Evolutionary conservation across 2,888 invertebrate species (phyloP).

Genomic region (Polydrusus tereticollis): DNA sequence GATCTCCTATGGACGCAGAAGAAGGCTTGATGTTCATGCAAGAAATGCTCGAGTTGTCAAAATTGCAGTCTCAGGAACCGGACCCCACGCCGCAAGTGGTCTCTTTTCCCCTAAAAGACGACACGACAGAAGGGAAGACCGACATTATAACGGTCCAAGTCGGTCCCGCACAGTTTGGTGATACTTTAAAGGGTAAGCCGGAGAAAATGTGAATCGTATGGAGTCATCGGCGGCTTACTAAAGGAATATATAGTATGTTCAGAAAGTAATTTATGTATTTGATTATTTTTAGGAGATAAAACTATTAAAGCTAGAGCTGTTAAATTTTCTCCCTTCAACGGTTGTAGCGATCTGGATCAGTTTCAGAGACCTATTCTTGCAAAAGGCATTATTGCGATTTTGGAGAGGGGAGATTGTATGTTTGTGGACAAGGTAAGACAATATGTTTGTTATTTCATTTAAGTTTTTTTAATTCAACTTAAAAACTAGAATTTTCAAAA

Average conservation of each 20-base stretch:
- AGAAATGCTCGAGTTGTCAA: constrained; percentile 94
- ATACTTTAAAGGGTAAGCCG: constrained; percentile 66
- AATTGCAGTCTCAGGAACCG: constrained; percentile 73
- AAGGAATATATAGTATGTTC: no score
- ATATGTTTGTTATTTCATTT: no score
- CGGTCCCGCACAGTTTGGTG: constrained; percentile 93
- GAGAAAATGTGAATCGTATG: no score
- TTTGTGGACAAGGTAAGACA: constrained; percentile 90
- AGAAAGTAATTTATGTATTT: neutral
- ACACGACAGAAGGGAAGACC: constrained; percentile 54
- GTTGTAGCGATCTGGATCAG: constrained; percentile 74
- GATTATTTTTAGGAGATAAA: constrained; percentile 67
- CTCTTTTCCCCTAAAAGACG: constrained; percentile 65
- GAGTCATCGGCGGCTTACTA: neutral
- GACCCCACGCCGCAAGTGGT: constrained; percentile 72
- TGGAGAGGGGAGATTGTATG: constrained; percentile 93
- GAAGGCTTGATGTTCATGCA: constrained; percentile 96
- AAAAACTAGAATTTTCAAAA: neutral
- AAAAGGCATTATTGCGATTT: constrained; percentile 83
- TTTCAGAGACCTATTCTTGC: constrained; percentile 67
- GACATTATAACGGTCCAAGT: constrained; percentile 72
- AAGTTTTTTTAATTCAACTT: neutral
- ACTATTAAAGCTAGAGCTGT: constrained; percentile 76
- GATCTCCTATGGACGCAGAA: constrained; percentile 87
- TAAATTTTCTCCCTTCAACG: constrained; percentile 79